Evolutionary conservation across 2,113 vertebrate species (phyloP), one percentile per base, ranked within the genome.

Genomic region (Bostrychus sinensis): DNA sequence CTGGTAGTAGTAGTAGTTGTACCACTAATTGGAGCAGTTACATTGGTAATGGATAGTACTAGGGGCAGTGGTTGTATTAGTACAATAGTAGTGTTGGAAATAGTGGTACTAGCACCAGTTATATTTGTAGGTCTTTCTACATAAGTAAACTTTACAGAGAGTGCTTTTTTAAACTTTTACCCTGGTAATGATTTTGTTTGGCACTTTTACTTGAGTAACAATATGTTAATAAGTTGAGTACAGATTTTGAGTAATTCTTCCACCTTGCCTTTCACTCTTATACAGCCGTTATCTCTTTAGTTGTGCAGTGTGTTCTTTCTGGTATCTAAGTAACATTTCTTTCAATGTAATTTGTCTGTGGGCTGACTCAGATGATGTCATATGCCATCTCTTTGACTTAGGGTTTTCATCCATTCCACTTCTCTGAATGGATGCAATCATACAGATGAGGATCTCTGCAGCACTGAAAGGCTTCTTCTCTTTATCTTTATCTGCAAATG

Each of bases 401-500:
- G 62, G 60, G 59, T 78, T 83, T 80, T 85, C 70, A 78, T 83
- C 62, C 56, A 34, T 60, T 65, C 58, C 70, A 59, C 62, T 76
- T 70, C 83, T 70, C 74, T 82, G 76, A 78, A 77, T 83, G 54
- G 72, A 78, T 69, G 76, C 66, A 88, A 80, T 88, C 82, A 74
- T 70, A 36, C 50, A 41, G 57, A 70, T 77, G 69, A 78, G 62
- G 68, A 56, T 72, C 72, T 56, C 58, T 53, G 50, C 50, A 43
- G 48, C 59, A 70, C 58, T 77, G 72, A 81, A 77, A 72, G 62
- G 38, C 57, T 59, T 64, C 59, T 69, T 70, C 68, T 66, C 71
- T 62, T 56, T 56, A 73, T 63, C 61, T 76, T 70, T 60, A 70
- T 73, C 45, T 70, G 72, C 41, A 72, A 70, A 78, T 76, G 55